A percentile compares a stretch with the other conserved stretches of the same genome.
These are phyloP conservation scores for Lepisosteus osseus DNA, from an alignment of 2,113 vertebrate genomes.

Conservation along the genomic window DNA sequence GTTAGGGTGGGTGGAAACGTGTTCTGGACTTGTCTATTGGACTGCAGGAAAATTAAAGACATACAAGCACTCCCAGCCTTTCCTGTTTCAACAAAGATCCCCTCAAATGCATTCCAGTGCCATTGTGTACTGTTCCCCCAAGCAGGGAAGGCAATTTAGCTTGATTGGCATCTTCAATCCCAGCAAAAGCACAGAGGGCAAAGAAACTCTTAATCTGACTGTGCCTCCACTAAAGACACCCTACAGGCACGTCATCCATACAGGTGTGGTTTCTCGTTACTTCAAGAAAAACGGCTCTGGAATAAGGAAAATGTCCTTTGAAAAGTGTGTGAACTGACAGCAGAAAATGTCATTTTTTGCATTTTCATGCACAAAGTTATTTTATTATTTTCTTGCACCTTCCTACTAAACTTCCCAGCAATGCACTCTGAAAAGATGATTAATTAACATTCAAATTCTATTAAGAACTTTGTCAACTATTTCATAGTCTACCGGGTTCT, in stretches of 20 bases:
- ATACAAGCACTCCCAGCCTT: constrained; percentile 42
- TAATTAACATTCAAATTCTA: too few relatives aligned
- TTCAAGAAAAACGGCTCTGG: background rate
- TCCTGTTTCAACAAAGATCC: constrained; percentile 51
- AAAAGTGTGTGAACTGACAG: background rate
- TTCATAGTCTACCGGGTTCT: too few relatives aligned
- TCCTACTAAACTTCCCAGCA: too few relatives aligned
- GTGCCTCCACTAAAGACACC: constrained; percentile 37
- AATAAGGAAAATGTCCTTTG: constrained; percentile 28
- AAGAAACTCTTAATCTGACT: constrained; percentile 32
- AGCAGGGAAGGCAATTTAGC: constrained; percentile 52
- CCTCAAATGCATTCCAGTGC: constrained; percentile 39
- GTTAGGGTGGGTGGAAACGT: constrained; percentile 24
- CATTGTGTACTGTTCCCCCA: constrained; percentile 36
- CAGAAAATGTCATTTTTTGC: background rate
- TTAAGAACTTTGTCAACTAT: too few relatives aligned
- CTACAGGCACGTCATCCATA: constrained; percentile 44
- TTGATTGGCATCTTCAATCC: background rate
- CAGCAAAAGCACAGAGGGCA: constrained; percentile 9
- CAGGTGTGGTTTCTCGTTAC: constrained; percentile 57
- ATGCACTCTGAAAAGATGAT: too few relatives aligned
- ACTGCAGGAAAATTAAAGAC: constrained; percentile 53
- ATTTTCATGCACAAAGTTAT: background rate
- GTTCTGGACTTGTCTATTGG: constrained; percentile 34
- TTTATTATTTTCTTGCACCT: too few relatives aligned